Evolutionary conservation across 2,888 invertebrate genomes (phyloP).

Genomic region (Cephus nigrinus): DNA sequence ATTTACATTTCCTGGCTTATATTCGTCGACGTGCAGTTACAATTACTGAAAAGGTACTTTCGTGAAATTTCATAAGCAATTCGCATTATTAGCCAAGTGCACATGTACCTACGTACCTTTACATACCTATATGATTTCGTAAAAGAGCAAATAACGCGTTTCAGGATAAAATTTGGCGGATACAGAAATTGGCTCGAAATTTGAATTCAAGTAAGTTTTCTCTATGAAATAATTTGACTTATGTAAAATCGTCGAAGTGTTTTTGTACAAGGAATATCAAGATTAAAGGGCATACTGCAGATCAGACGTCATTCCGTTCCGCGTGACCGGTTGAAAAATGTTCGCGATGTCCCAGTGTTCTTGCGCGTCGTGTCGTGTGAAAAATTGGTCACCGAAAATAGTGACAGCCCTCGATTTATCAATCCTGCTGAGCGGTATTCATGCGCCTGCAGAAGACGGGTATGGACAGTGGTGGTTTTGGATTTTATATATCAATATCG

Average conservation of each 20-base stretch:
- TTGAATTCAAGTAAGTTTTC: neutral
- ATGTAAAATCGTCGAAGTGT: neutral
- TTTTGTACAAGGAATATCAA: slow-evolving; percentile 2
- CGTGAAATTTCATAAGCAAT: neutral
- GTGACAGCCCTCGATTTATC: slow-evolving; percentile 61
- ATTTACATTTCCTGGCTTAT: slow-evolving; percentile 40
- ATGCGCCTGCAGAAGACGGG: slow-evolving; percentile 21
- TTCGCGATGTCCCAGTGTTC: slow-evolving; percentile 40
- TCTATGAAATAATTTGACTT: neutral
- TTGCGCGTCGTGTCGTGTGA: slow-evolving; percentile 47
- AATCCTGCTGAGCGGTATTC: slow-evolving; percentile 37
- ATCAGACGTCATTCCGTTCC: slow-evolving; percentile 45
- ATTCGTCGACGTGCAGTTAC: slow-evolving; percentile 16
- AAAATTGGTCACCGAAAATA: slow-evolving; percentile 61
- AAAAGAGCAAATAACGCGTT: neutral
- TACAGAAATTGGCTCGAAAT: neutral
- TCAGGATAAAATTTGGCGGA: neutral
- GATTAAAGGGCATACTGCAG: slow-evolving; percentile 12
- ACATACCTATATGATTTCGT: neutral
- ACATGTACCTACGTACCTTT: neutral
- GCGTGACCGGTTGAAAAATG: slow-evolving; percentile 62
- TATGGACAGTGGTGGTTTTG: slow-evolving; percentile 22
- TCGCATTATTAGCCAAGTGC: neutral
- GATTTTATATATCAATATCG: slow-evolving; percentile 55
- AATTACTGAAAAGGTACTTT: slow-evolving; percentile 22